phyloP scores from a whole-genome alignment of 2,797 vertebrate genomes.

The Chelon labrosus region DNA sequence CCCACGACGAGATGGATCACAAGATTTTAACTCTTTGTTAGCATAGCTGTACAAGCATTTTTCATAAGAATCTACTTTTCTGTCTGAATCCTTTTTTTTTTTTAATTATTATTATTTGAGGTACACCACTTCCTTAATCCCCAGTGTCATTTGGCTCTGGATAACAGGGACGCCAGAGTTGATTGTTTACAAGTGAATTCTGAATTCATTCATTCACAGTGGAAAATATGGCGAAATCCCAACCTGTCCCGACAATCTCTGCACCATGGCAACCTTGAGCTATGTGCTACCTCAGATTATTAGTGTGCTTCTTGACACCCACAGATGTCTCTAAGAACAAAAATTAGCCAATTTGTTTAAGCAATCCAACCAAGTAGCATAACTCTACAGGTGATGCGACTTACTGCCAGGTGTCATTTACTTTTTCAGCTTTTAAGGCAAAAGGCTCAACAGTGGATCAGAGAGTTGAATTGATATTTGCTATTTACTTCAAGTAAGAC shows the following conservation, averaged over 20 bases:
- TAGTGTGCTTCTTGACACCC: constrained; percentile 77
- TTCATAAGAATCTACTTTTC: constrained; percentile 44
- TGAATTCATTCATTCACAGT: constrained; percentile 81
- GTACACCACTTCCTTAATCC: constrained; percentile 66
- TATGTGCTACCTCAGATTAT: constrained; percentile 77
- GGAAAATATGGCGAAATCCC: constrained; percentile 83
- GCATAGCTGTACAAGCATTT: constrained; percentile 75
- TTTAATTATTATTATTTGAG: constrained; percentile 53
- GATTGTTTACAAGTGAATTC: constrained; percentile 80
- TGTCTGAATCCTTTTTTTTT: constrained; percentile 24
- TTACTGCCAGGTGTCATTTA: constrained; percentile 74
- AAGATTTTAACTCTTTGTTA: constrained; percentile 73
- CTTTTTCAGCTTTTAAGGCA: constrained; percentile 80
- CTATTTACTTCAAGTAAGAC: constrained; percentile 84
- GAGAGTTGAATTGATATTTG: constrained; percentile 81
- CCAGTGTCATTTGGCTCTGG: constrained; percentile 68
- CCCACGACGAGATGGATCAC: constrained; percentile 70
- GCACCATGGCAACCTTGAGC: constrained; percentile 80
- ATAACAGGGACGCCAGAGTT: constrained; percentile 69
- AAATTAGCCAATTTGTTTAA: constrained; percentile 50
- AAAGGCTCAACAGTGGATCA: constrained; percentile 86
- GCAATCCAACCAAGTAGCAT: constrained; percentile 69
- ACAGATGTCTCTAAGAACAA: constrained; percentile 49
- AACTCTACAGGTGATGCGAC: constrained; percentile 66
- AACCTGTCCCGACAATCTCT: constrained; percentile 78